Evolutionary conservation across 2,797 vertebrate genomes (phyloP).

Genomic region (Yasuhikotakia modesta): DNA sequence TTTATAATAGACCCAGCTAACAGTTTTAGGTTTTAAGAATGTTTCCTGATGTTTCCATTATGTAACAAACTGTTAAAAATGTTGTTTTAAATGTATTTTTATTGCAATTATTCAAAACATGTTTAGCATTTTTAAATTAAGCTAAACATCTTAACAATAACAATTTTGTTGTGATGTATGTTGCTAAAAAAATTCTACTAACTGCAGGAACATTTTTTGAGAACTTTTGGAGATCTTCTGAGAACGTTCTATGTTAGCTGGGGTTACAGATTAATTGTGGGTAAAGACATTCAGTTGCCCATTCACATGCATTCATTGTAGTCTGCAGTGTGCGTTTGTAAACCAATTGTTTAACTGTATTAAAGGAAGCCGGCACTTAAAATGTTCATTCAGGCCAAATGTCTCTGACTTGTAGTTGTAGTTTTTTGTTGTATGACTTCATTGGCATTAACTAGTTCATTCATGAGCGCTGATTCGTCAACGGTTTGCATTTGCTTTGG

Average conservation of each 20-base stretch:
- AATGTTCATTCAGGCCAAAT: conserved; percentile 10
- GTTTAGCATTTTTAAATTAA: too few relatives aligned
- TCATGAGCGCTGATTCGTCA: conserved; percentile 28
- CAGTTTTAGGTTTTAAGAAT: too few relatives aligned
- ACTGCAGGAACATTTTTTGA: too few relatives aligned
- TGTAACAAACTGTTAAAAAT: too few relatives aligned
- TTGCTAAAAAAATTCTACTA: too few relatives aligned
- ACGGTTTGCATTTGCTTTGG: conserved; percentile 33
- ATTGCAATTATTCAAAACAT: too few relatives aligned
- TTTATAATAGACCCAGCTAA: conserved; percentile 4
- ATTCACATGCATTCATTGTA: conserved; percentile 4
- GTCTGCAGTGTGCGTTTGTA: background rate
- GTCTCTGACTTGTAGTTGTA: conserved; percentile 23
- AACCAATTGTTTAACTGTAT: conserved; percentile 22
- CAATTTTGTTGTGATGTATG: too few relatives aligned
- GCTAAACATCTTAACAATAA: too few relatives aligned
- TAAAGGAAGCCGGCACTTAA: conserved; percentile 27
- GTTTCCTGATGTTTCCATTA: too few relatives aligned
- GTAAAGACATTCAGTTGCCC: conserved; percentile 16
- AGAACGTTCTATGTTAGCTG: too few relatives aligned
- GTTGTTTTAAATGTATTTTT: too few relatives aligned
- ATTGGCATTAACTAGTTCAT: conserved; percentile 44
- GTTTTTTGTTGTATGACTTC: conserved; percentile 18
- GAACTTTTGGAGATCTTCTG: too few relatives aligned
- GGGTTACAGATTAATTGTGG: background rate